Evolutionary conservation across 2,113 vertebrate genomes (phyloP).

Genomic region (Psephotus haematonotus): DNA sequence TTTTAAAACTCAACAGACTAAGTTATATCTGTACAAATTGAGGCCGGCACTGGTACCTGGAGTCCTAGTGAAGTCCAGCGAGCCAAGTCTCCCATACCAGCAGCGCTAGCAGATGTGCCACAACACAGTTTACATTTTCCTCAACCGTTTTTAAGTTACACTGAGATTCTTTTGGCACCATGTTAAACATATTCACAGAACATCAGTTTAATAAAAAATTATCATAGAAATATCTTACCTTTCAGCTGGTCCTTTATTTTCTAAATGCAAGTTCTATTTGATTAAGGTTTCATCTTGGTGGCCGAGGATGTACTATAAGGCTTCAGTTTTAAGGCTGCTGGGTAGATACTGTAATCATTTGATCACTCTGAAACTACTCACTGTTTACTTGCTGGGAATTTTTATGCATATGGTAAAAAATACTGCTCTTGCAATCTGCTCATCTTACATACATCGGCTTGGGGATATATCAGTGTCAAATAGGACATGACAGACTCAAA

Average conservation of each 20-base stretch:
- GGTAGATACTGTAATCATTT: background rate
- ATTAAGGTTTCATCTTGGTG: background rate
- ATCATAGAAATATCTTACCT: background rate
- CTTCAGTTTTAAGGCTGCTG: background rate
- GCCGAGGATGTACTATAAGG: background rate
- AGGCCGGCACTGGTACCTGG: background rate
- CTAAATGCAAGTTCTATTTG: background rate
- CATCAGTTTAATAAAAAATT: background rate
- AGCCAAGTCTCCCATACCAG: background rate
- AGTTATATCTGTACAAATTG: background rate
- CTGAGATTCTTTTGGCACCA: background rate
- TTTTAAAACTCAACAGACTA: background rate
- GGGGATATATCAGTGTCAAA: background rate
- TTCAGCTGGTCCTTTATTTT: background rate
- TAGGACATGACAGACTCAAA: background rate
- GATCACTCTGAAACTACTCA: background rate
- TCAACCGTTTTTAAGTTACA: background rate
- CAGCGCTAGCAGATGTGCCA: background rate
- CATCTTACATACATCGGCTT: background rate
- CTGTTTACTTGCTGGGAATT: background rate
- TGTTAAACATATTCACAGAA: background rate
- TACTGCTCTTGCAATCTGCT: background rate
- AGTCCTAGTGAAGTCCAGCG: rapidly evolving
- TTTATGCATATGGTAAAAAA: background rate
- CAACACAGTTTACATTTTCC: background rate